These are phyloP conservation scores for Riparia riparia DNA, from an alignment of 2,113 vertebrate species.

Conservation along the genomic window DNA sequence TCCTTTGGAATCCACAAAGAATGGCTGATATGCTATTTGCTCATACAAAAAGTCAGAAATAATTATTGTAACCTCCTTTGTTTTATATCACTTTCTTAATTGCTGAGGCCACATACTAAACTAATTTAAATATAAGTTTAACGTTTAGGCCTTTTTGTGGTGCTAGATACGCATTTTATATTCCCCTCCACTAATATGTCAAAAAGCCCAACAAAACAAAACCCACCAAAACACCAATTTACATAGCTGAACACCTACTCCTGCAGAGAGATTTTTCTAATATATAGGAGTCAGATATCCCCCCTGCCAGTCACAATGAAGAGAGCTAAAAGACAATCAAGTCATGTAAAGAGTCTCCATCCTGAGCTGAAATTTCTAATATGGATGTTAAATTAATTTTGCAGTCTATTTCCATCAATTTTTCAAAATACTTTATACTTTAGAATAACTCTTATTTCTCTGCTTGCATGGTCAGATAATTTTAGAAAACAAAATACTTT, in stretches of 20 bases:
- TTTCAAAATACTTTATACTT: neutral
- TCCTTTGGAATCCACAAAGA: neutral
- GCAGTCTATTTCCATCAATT: neutral
- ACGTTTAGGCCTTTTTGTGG: neutral
- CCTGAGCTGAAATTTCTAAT: neutral
- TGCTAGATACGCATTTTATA: neutral
- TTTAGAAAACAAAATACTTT: neutral
- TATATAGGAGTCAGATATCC: neutral
- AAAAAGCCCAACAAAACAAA: neutral
- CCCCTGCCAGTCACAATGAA: fast-evolving
- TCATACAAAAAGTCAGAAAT: neutral
- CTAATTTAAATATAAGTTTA: neutral
- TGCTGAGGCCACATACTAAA: neutral
- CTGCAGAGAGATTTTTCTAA: neutral
- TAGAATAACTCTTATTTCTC: neutral
- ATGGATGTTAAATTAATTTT: neutral
- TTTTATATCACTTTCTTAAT: neutral
- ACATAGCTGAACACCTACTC: neutral
- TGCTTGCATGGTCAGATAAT: neutral
- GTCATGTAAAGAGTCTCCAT: neutral
- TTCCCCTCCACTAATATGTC: neutral
- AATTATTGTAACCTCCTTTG: neutral
- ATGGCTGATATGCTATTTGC: neutral
- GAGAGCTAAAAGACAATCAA: neutral
- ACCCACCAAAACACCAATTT: neutral